Evolutionary conservation across 2,797 vertebrate genomes (phyloP).

Genomic region (Neosilurus mollespiculum): DNA sequence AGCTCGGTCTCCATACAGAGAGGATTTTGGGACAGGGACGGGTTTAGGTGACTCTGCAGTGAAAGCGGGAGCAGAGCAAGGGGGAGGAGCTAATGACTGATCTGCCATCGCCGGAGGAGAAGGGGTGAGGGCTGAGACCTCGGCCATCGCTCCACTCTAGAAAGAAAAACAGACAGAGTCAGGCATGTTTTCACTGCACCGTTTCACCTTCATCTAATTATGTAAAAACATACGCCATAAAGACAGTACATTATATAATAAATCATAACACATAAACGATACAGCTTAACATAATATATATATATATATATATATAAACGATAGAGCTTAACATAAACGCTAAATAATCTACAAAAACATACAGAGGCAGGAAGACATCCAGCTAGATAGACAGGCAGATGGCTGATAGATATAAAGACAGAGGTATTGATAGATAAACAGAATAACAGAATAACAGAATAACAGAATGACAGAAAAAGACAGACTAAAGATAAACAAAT

Average conservation of each 20-base stretch:
- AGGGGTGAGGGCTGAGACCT: constrained; percentile 70
- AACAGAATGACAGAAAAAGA: no score
- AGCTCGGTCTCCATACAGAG: constrained; percentile 66
- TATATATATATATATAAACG: no score
- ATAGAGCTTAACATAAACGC: no score
- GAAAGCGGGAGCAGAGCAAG: constrained; percentile 55
- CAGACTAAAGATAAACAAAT: no score
- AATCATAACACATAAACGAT: not conserved
- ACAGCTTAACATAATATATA: no score
- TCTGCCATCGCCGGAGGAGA: constrained; percentile 69
- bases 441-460: not conserved
- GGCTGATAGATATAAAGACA: not conserved
- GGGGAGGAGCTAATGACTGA: constrained; percentile 58
- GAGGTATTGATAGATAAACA: not conserved
- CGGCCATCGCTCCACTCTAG: constrained; percentile 71
- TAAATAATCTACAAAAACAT: not conserved
- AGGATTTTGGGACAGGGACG: constrained; percentile 63
- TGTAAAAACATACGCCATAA: not conserved
- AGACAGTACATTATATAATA: not conserved
- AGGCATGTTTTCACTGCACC: not conserved
- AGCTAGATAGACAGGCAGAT: not conserved
- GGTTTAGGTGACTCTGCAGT: constrained; percentile 56
- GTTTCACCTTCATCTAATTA: not conserved
- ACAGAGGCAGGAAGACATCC: not conserved
- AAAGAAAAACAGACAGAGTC: constrained; percentile 18